Conservation (phyloP, 1,140 invertebrate genomes). For the Adoxophyes honmai region DNA sequence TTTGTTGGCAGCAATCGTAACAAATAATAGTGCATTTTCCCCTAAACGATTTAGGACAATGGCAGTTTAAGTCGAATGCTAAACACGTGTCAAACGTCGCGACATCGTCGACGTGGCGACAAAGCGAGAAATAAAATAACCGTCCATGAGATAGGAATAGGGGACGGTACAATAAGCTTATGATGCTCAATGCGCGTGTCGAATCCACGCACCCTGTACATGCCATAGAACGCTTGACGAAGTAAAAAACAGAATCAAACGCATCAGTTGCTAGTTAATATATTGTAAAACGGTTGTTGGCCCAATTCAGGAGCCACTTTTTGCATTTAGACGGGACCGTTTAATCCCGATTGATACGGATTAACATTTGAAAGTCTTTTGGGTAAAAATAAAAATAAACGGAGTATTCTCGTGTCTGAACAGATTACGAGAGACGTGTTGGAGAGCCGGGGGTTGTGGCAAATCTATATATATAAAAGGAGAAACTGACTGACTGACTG, state of each 20-base stretch:
- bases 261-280: slow-evolving; percentile 15
- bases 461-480: no score
- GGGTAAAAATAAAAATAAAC: no score
- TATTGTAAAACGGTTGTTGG: slow-evolving; percentile 3
- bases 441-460: no score
- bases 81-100: slow-evolving; percentile 67
- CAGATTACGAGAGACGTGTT: no score
- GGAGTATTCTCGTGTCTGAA: no score
- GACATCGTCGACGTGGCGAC: slow-evolving; percentile 58
- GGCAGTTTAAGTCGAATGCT: slow-evolving; percentile 59
- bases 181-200: slow-evolving; percentile 40
- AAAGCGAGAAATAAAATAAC: slow-evolving; percentile 52
- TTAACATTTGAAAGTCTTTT: not conserved
- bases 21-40: slow-evolving; percentile 23
- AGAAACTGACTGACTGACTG: no score
- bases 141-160: slow-evolving; percentile 32
- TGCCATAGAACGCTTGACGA: slow-evolving; percentile 37
- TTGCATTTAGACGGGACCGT: not conserved
- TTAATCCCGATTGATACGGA: slow-evolving; percentile 2
- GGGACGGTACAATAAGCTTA: slow-evolving; percentile 16
- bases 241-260: slow-evolving; percentile 64
- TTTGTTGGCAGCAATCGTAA: not conserved
- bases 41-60: slow-evolving; percentile 59
- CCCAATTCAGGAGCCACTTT: slow-evolving; percentile 1
- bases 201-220: slow-evolving; percentile 46